phyloP scores from a whole-genome alignment of 2,888 invertebrate genomes.

The Thysanoteuthis rhombus region DNA sequence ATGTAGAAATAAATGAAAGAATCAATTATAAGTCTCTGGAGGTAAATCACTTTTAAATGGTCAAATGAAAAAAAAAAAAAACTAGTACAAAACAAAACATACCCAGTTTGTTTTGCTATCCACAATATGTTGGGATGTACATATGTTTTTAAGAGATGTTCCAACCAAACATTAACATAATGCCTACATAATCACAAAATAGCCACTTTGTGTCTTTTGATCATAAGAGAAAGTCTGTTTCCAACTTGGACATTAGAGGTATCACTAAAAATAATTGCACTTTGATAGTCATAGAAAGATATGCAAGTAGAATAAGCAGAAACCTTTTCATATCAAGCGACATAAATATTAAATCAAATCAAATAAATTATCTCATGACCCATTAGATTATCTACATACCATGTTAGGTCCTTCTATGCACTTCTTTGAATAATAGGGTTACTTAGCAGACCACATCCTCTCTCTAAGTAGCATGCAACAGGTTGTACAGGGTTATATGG shows the following conservation, averaged over 20 bases:
- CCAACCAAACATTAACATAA: neutral
- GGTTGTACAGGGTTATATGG: too few relatives aligned
- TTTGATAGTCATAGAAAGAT: neutral
- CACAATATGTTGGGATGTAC: neutral
- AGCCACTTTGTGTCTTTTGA: neutral
- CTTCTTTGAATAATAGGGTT: too few relatives aligned
- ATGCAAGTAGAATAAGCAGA: neutral
- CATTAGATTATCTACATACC: too few relatives aligned
- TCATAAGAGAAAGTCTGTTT: neutral
- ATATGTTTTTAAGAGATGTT: neutral
- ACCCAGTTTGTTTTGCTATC: neutral
- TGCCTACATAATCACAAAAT: neutral
- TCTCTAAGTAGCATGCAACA: too few relatives aligned
- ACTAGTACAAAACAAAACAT: neutral
- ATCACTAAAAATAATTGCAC: neutral
- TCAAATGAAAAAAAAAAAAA: neutral
- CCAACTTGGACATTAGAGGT: neutral
- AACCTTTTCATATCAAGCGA: too few relatives aligned
- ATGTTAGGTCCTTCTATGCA: too few relatives aligned
- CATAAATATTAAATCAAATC: too few relatives aligned
- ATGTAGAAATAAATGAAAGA: neutral
- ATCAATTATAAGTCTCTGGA: neutral
- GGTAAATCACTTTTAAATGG: neutral
- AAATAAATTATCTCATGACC: too few relatives aligned
- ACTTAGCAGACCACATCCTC: too few relatives aligned